Evolutionary conservation across 2,113 vertebrate species (phyloP).

Genomic region (Ptychochromis oligacanthus): DNA sequence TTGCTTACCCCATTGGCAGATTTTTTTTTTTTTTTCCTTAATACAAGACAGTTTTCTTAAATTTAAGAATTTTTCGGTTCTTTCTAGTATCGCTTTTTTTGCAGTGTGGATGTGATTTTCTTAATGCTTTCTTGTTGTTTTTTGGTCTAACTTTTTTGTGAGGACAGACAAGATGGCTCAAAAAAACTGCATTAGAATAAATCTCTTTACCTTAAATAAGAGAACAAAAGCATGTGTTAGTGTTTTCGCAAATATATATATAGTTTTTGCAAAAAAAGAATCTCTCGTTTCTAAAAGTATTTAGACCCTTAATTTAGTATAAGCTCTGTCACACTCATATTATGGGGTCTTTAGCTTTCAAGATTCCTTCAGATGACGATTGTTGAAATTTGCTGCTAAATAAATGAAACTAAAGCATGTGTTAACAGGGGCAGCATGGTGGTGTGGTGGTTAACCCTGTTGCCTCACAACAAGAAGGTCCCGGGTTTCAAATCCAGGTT

Average conservation of each 20-base stretch:
- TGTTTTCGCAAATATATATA: neutral
- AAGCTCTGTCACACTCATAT: fast-evolving
- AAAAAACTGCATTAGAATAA: neutral
- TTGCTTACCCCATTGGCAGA: no score
- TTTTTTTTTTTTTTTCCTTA: no score
- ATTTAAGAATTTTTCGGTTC: no score
- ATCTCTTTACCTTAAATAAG: neutral
- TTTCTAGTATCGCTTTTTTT: no score
- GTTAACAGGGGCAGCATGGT: no score
- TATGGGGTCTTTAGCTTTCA: neutral
- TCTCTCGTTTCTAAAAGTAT: neutral
- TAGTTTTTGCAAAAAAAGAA: neutral
- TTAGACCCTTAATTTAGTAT: neutral
- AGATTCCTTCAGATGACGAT: neutral
- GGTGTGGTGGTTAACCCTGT: no score
- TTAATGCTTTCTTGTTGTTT: neutral
- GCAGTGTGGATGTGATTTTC: neutral
- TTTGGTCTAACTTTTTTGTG: neutral
- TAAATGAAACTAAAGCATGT: neutral
- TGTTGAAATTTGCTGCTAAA: neutral
- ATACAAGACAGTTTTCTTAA: no score
- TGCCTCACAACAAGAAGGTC: no score
- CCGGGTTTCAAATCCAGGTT: no score
- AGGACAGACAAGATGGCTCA: neutral
- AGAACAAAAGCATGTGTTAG: neutral